Evolutionary conservation across 2,113 vertebrate species (phyloP).

Genomic region (Peucedramus taeniatus): DNA sequence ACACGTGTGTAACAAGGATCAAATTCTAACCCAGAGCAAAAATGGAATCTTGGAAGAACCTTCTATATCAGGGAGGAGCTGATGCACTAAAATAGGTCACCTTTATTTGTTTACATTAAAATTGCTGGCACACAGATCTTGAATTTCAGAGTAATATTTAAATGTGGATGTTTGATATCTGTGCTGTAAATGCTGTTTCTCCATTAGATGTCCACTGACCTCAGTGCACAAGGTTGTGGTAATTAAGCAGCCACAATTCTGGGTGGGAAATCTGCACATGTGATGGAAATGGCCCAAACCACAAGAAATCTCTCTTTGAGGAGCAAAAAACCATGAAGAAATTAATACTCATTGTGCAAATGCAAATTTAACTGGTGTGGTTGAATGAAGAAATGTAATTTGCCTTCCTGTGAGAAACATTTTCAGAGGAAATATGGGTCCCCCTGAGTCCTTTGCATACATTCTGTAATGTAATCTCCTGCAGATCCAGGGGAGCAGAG

Average conservation of each 20-base stretch:
- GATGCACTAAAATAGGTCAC: not conserved
- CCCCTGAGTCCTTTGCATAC: not conserved
- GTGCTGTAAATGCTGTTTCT: not conserved
- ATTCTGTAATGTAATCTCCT: not conserved
- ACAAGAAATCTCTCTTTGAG: not conserved
- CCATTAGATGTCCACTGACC: too few relatives aligned
- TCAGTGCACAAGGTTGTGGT: not conserved
- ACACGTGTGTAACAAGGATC: not conserved
- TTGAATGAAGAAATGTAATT: not conserved
- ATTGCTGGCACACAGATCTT: not conserved
- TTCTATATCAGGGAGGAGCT: not conserved
- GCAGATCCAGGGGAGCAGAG: not conserved
- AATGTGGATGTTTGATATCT: not conserved
- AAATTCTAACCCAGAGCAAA: not conserved
- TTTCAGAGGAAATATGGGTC: not conserved
- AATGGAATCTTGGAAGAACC: not conserved
- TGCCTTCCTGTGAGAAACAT: not conserved
- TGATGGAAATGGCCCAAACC: not conserved
- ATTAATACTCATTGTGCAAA: not conserved
- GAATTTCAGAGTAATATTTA: not conserved
- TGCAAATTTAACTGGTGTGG: not conserved
- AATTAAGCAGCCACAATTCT: not conserved
- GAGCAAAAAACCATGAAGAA: not conserved
- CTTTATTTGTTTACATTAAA: not conserved
- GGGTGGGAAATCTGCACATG: not conserved